A percentile compares a stretch with the other conserved stretches of the same genome.
phyloP scores from a whole-genome alignment of 2,888 invertebrate species.

The Mellilla xanthometata region DNA sequence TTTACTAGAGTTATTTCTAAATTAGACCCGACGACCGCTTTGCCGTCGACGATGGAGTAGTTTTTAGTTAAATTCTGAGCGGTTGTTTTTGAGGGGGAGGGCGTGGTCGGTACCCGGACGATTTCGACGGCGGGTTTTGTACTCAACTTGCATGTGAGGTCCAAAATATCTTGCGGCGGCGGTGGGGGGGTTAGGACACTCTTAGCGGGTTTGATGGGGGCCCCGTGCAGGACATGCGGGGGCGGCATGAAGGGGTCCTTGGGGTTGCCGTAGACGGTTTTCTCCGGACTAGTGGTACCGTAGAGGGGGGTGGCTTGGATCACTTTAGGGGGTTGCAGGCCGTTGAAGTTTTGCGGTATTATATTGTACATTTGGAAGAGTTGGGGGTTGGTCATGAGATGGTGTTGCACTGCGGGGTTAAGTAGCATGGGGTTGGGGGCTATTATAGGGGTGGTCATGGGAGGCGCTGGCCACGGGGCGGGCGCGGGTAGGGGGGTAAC shows the following conservation, averaged over 20 bases:
- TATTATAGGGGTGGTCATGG: conserved; percentile 29
- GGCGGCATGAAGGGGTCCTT: conserved; percentile 85
- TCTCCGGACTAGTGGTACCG: conserved; percentile 80
- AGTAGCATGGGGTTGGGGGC: conserved; percentile 47
- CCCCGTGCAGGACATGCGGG: conserved; percentile 73
- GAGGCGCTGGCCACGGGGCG: conserved; percentile 38
- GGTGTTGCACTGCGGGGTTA: conserved; percentile 68
- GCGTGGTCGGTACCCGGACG: conserved; percentile 70
- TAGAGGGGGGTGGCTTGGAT: conserved; percentile 86
- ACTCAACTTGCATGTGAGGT: conserved; percentile 82
- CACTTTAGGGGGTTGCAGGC: conserved; percentile 75
- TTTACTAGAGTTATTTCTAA: conserved; percentile 88
- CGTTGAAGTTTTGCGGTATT: conserved; percentile 54
- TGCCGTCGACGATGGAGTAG: conserved; percentile 65
- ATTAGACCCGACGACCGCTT: conserved; percentile 83
- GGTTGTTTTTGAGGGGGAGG: conserved; percentile 64
- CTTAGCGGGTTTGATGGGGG: conserved; percentile 56
- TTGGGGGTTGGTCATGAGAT: conserved; percentile 75
- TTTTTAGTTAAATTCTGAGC: conserved; percentile 75
- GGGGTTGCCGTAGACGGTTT: conserved; percentile 87
- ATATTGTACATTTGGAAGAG: conserved; percentile 69
- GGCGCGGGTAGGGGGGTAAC: conserved; percentile 85
- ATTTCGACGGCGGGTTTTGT: conserved; percentile 81
- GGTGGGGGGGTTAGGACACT: conserved; percentile 45
- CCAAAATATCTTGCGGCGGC: conserved; percentile 83